Evolutionary conservation across 2,113 vertebrate species (phyloP).

Genomic region (Proteles cristata): DNA sequence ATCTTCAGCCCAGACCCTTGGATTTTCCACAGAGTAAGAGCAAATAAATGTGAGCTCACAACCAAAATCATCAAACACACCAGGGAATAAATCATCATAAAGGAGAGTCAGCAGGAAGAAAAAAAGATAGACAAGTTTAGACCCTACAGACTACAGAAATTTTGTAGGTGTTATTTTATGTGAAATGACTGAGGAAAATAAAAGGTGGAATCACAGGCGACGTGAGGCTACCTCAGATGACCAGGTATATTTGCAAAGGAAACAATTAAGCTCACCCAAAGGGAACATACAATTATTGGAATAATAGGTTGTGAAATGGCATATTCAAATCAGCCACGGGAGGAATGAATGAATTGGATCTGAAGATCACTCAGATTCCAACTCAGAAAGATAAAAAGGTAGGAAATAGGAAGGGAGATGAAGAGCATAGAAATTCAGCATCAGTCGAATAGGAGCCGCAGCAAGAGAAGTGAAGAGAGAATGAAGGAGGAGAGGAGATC

Average conservation of each 20-base stretch:
- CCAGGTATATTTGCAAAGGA: background rate
- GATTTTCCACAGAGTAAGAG: background rate
- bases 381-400: slow-evolving; percentile 18
- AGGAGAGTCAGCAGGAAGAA: background rate
- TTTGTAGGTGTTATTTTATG: background rate
- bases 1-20: background rate
- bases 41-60: background rate
- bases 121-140: background rate
- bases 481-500: background rate
- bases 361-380: background rate
- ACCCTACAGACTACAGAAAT: slow-evolving; percentile 7
- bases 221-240: background rate
- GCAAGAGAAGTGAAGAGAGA: background rate
- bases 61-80: background rate
- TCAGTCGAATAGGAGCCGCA: background rate
- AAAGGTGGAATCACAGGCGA: background rate
- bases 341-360: background rate
- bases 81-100: background rate
- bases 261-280: background rate
- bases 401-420: background rate
- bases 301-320: background rate
- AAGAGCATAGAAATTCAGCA: background rate
- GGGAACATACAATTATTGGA: background rate
- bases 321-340: background rate
- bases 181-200: background rate